phyloP scores from a whole-genome alignment of 2,888 invertebrate genomes.

The Zhuqinia jingwanae region DNA sequence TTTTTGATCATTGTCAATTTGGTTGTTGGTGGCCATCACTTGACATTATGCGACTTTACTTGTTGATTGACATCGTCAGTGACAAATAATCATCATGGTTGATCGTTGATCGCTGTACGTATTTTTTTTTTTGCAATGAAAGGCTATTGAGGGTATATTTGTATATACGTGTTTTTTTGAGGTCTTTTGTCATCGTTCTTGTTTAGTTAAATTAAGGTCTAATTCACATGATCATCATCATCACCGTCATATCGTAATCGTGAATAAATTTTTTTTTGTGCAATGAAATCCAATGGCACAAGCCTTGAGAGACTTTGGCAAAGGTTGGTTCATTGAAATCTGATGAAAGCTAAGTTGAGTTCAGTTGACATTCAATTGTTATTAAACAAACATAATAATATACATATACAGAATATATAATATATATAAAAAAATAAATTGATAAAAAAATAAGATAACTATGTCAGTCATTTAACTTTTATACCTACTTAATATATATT shows the following conservation, averaged over 20 bases:
- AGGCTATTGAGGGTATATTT: constrained; percentile 45
- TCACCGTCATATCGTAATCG: not conserved
- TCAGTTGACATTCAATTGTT: constrained; percentile 5
- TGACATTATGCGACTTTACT: not conserved
- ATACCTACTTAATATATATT: not conserved
- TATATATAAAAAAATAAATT: no score
- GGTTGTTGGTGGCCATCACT: not conserved
- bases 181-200: constrained; percentile 47
- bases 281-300: constrained; percentile 31
- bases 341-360: no score
- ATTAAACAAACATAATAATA: no score
- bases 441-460: no score
- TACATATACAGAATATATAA: no score
- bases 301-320: constrained; percentile 15
- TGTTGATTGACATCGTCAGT: constrained; percentile 26
- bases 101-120: not conserved
- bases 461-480: not conserved
- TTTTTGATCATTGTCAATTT: not conserved
- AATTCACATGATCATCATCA: constrained; percentile 13
- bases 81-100: constrained; percentile 38
- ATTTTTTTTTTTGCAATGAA: not conserved
- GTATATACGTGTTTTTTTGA: no score
- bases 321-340: not conserved
- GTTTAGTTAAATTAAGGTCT: constrained; percentile 38
- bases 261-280: not conserved